A percentile compares a stretch with the other conserved stretches of the same genome.
These are phyloP conservation scores for Drosophila nigricruria DNA, from an alignment of 2,888 invertebrate genomes.

Conservation along the genomic window DNA sequence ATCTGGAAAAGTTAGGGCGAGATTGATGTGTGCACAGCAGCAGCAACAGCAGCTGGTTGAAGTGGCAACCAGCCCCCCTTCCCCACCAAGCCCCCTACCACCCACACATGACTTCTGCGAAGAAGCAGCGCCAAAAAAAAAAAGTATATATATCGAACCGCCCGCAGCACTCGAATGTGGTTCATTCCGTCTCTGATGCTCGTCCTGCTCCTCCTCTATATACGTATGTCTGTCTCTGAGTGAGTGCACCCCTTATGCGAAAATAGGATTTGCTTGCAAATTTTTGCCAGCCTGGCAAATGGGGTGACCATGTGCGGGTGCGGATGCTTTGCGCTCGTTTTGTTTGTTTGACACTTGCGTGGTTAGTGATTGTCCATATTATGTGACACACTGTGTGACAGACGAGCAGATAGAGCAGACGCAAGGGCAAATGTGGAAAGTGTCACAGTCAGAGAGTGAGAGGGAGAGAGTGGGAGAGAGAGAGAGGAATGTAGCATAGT, in stretches of 20 bases:
- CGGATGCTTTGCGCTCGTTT: constrained; percentile 53
- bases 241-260: constrained; percentile 56
- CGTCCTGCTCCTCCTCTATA: not conserved
- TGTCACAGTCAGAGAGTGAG: not conserved
- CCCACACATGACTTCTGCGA: constrained; percentile 23
- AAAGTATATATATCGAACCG: constrained; percentile 56
- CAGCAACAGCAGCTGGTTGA: constrained; percentile 35
- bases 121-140: constrained; percentile 42
- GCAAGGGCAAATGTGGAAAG: not conserved
- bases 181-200: constrained; percentile 26
- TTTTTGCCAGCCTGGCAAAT: constrained; percentile 39
- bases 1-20: constrained; percentile 71
- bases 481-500: not conserved
- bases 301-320: constrained; percentile 15
- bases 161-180: constrained; percentile 71
- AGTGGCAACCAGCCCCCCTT: not conserved
- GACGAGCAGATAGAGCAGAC: constrained; percentile 39
- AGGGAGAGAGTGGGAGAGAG: not conserved
- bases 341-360: constrained; percentile 76
- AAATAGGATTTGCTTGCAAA: constrained; percentile 77
- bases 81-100: too few relatives aligned
- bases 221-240: constrained; percentile 14
- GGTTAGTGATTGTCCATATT: constrained; percentile 75
- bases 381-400: constrained; percentile 64
- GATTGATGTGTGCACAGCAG: constrained; percentile 73